These are phyloP conservation scores for Rhinella marina DNA, from an alignment of 2,797 vertebrate species.

Conservation along the genomic window DNA sequence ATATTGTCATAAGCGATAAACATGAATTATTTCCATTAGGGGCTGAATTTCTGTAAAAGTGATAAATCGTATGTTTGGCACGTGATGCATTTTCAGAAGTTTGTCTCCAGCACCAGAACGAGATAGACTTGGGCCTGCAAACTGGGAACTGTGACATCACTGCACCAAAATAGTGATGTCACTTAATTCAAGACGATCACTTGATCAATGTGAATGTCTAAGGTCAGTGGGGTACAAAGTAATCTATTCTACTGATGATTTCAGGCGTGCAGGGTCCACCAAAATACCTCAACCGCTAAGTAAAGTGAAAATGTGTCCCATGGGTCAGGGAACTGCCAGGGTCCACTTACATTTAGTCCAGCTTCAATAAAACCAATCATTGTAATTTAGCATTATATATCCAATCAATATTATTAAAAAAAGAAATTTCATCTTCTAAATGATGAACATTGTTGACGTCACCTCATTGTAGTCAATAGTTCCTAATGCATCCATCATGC, in stretches of 20 bases:
- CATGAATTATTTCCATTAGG: not conserved
- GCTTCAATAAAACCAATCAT: not conserved
- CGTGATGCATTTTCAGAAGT: not conserved
- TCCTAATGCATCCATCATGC: too few species aligned
- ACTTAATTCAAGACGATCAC: not conserved
- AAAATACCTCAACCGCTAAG: not conserved
- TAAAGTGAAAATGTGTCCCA: not conserved
- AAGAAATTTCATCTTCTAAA: too few species aligned
- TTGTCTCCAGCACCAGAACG: not conserved
- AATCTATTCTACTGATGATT: not conserved
- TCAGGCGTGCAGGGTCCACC: not conserved
- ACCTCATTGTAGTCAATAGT: too few species aligned
- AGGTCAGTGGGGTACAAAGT: not conserved
- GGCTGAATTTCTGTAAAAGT: not conserved
- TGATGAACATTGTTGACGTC: too few species aligned
- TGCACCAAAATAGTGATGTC: not conserved
- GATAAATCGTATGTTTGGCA: constrained; percentile 5
- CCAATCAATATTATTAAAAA: too few species aligned
- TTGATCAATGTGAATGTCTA: not conserved
- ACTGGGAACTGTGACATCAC: not conserved
- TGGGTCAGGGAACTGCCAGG: not conserved
- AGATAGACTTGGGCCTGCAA: not conserved
- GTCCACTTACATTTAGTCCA: not conserved
- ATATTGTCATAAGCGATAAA: not conserved
- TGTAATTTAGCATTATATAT: too few species aligned